These are phyloP conservation scores for Phthorimaea operculella DNA, from an alignment of 1,140 invertebrate species.

Conservation along the genomic window DNA sequence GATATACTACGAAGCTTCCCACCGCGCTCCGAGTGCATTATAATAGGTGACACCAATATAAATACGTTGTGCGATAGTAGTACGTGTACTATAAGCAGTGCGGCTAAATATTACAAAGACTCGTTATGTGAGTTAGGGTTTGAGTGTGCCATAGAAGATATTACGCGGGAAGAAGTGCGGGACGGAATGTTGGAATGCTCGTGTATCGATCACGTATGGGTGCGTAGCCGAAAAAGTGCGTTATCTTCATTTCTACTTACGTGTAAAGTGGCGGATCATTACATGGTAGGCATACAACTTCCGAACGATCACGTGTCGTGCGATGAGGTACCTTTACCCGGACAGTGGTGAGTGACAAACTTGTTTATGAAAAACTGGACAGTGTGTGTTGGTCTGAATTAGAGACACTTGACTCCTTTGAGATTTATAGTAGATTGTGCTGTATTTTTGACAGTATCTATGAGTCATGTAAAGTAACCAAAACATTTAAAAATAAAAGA, in stretches of 20 bases:
- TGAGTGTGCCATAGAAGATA: not conserved
- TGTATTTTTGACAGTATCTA: too few species aligned
- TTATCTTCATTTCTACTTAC: not conserved
- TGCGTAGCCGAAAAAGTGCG: not conserved
- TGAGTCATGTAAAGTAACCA: too few species aligned
- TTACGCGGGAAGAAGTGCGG: not conserved
- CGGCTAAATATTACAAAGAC: not conserved
- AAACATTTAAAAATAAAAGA: too few species aligned
- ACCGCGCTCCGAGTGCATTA: too few species aligned
- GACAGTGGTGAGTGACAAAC: not conserved
- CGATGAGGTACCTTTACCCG: not conserved
- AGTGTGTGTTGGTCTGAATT: too few species aligned
- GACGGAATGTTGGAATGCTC: not conserved
- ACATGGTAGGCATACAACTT: not conserved
- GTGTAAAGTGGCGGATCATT: not conserved
- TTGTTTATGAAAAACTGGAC: too few species aligned
- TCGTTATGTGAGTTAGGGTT: not conserved
- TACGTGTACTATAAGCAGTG: not conserved
- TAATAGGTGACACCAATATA: not conserved
- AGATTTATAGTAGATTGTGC: too few species aligned
- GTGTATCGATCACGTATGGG: not conserved
- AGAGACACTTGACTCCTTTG: too few species aligned
- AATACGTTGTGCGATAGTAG: not conserved
- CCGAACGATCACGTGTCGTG: not conserved
- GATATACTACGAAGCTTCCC: too few species aligned